Evolutionary conservation across 2,113 vertebrate species (phyloP).

Genomic region (Nothocercus julius): DNA sequence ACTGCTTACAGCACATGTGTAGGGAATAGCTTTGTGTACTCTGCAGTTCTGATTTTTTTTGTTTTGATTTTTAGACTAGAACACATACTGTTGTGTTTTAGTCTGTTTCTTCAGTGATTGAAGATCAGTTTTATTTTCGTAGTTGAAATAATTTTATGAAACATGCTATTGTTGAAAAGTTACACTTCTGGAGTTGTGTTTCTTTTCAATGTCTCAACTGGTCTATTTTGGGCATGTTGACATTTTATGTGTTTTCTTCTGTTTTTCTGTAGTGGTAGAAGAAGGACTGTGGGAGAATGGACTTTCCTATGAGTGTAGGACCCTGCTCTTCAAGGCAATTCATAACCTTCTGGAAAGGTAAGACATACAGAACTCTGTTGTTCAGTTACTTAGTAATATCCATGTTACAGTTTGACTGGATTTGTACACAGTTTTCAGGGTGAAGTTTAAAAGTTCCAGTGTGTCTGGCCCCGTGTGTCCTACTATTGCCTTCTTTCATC

Average conservation of each 20-base stretch:
- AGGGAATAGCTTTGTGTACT: neutral
- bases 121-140: neutral
- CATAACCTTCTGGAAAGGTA: slow-evolving; percentile 99
- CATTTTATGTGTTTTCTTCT: neutral
- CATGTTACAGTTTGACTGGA: neutral
- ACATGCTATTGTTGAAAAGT: neutral
- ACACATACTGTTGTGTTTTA: neutral
- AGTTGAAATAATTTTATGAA: neutral
- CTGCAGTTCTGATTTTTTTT: neutral
- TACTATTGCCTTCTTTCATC: neutral
- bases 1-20: too few relatives aligned
- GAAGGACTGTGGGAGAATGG: slow-evolving; percentile 98
- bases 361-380: slow-evolving; percentile 11
- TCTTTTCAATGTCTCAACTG: neutral
- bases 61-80: neutral
- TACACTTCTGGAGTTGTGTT: neutral
- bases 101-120: neutral
- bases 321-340: slow-evolving; percentile 98
- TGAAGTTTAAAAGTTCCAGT: neutral
- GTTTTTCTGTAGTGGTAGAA: slow-evolving; percentile 87
- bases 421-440: neutral
- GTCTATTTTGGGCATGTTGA: neutral
- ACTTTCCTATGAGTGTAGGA: slow-evolving; percentile 97
- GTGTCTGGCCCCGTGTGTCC: neutral
- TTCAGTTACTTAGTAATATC: accelerated